A percentile compares a stretch with the other conserved stretches of the same genome.
phyloP scores from a whole-genome alignment of 2,113 vertebrate species.

The Rhea americana region DNA sequence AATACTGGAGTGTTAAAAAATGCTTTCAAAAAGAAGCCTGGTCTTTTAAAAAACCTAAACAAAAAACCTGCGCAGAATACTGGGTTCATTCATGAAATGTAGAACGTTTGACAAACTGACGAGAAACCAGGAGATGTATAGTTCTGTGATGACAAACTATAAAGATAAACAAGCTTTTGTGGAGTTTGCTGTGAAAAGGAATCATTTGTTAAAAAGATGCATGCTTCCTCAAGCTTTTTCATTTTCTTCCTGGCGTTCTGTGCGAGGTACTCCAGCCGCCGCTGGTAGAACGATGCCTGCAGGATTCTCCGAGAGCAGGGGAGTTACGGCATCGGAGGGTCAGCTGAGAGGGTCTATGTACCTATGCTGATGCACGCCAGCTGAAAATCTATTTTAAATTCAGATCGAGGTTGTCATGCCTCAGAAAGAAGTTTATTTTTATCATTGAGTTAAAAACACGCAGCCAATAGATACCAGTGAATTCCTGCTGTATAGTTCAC shows the following conservation, averaged over 20 bases:
- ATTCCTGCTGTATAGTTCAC: neutral
- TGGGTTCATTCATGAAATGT: slow-evolving; percentile 3
- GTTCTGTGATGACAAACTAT: neutral
- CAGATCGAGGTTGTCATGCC: neutral
- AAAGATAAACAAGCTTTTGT: slow-evolving; percentile 27
- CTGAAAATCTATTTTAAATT: neutral
- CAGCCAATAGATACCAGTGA: neutral
- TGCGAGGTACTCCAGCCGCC: neutral
- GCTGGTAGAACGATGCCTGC: neutral
- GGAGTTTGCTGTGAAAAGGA: neutral
- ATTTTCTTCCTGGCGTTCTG: neutral
- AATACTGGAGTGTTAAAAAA: neutral
- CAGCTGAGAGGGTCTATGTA: neutral
- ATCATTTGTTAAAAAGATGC: neutral
- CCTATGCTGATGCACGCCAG: fast-evolving
- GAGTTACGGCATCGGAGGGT: fast-evolving
- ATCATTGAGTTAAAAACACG: neutral
- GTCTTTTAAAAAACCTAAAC: neutral
- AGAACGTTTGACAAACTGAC: slow-evolving; percentile 2
- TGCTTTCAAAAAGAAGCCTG: neutral
- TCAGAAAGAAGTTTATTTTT: slow-evolving; percentile 5
- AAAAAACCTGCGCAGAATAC: neutral
- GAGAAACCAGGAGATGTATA: neutral
- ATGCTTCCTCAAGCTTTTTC: neutral
- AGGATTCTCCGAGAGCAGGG: neutral